Base-by-base conservation (phyloP, 2,797 vertebrate species). In the Pseudochirops corinnae region DNA sequence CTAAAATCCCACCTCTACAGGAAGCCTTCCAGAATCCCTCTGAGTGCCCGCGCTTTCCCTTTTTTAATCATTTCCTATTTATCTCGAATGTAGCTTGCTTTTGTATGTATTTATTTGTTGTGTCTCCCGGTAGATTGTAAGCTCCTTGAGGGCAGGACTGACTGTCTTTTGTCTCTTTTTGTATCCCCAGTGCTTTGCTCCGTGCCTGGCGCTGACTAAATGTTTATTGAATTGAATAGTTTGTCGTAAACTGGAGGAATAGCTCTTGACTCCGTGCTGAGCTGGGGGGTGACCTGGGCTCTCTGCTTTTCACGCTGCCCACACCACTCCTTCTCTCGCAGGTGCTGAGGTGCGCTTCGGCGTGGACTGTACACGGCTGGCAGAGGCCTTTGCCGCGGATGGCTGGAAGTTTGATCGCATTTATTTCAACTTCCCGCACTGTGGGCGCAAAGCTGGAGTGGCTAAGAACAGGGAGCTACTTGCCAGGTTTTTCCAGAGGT, bases 391-490 rank as follows among this genome's bases (percentile, higher is more conserved):
- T 92, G 92, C 4, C 53, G 96, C 91, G 29, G 98, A 95, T 90
- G 92, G 98, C 31, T 97, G 97, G 53, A 52, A 96, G 0, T 99
- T 99, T 93, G 99, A 99, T 92, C 97, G 98, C 2, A 98, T 99
- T 96, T 98, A 99, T 97, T 99, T 99, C 98, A 99, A 99, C 97
- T 99, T 99, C 93, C 99, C 99, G 14, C 99, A 99, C 97, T 99
- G 99, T 29, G 99, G 99, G n/a, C 99, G 99, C 90, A 99, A 99
- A 98, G 99, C 99, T 10, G 99, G 99, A 0, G 99, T 99, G 33
- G 99, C 98, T 97, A 99, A 99, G 99, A 99, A 99, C 96, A 99
- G 99, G 91, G 98, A 99, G 82, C 99, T 99, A 56, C 99, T 99
- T 21, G 99, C 98, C 52, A 98, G 82, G 93, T 99, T 99, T 98